Percentiles rank a stretch among this genome's conserved stretches.
These are phyloP conservation scores for Glyphotaelius pellucidus DNA, from an alignment of 2,888 invertebrate genomes.

Conservation along the genomic window DNA sequence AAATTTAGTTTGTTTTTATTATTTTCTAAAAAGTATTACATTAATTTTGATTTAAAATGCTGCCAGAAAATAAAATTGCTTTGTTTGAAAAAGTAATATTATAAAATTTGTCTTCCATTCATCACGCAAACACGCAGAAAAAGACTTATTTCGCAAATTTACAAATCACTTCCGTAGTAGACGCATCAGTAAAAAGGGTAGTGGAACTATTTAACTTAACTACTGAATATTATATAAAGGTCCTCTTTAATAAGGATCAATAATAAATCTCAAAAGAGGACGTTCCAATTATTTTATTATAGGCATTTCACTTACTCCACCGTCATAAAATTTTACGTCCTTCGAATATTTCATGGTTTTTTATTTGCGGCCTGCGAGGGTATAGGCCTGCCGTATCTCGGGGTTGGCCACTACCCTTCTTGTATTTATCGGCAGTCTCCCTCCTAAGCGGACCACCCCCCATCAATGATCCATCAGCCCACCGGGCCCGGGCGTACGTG, in stretches of 20 bases:
- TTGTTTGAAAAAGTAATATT: no score
- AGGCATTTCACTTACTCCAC: constrained; percentile 26
- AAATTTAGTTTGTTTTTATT: no score
- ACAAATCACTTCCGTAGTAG: background rate
- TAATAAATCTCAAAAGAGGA: background rate
- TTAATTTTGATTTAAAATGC: no score
- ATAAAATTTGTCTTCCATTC: no score
- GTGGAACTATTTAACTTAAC: background rate
- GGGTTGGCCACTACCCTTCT: background rate
- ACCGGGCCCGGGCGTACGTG: background rate
- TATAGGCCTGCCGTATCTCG: background rate
- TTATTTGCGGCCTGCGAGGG: background rate
- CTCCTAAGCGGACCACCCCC: constrained; percentile 10
- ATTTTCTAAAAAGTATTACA: no score
- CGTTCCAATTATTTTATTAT: constrained; percentile 11
- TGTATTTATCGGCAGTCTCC: constrained; percentile 7
- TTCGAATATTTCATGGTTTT: constrained; percentile 28
- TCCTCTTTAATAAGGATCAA: background rate
- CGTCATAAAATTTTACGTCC: constrained; percentile 28
- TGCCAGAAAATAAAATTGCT: no score
- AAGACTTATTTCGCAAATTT: background rate
- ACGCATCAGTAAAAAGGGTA: background rate
- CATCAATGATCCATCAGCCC: background rate
- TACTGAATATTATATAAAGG: background rate
- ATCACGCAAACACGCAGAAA: no score